A percentile compares a stretch with the other conserved stretches of the same genome.
Evolutionary conservation across 2,888 invertebrate species (phyloP).

Genomic region (Cataglyphis cursor): DNA sequence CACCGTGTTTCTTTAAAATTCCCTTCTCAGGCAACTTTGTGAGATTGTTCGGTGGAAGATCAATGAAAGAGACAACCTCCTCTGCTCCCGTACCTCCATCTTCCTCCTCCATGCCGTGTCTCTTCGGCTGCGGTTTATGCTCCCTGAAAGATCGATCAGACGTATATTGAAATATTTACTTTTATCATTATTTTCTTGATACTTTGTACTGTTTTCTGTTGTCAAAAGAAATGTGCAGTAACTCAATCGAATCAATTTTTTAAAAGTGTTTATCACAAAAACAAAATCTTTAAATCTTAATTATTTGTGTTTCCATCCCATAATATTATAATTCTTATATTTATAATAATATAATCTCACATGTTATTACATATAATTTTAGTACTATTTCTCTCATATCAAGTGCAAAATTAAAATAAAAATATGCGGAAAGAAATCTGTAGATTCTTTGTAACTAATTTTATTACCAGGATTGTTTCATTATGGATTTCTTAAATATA

Average conservation of each 20-base stretch:
- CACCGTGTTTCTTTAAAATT: slow-evolving; percentile 95
- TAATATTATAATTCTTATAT: slow-evolving; percentile 12
- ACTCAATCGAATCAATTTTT: slow-evolving; percentile 13
- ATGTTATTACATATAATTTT: not conserved
- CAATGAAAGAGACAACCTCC: slow-evolving; percentile 94
- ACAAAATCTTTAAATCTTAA: not conserved
- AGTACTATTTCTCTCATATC: not conserved
- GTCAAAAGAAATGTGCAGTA: slow-evolving; percentile 29
- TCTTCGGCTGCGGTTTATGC: slow-evolving; percentile 93
- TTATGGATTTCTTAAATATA: not conserved
- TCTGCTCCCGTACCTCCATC: slow-evolving; percentile 90
- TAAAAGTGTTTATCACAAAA: slow-evolving; percentile 5
- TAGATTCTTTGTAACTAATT: not conserved
- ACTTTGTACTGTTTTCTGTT: not conserved
- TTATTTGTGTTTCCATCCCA: not conserved
- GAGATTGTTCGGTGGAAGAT: slow-evolving; percentile 92
- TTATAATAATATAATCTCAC: not conserved
- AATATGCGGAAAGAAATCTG: not conserved
- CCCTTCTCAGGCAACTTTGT: slow-evolving; percentile 95
- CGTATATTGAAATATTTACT: not conserved
- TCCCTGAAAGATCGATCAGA: slow-evolving; percentile 89
- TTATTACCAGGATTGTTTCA: not conserved
- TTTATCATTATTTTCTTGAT: not conserved
- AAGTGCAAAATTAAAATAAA: not conserved
- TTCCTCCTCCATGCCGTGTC: slow-evolving; percentile 89